phyloP scores from a whole-genome alignment of 2,888 invertebrate genomes.

The Heteropelma amictum region DNA sequence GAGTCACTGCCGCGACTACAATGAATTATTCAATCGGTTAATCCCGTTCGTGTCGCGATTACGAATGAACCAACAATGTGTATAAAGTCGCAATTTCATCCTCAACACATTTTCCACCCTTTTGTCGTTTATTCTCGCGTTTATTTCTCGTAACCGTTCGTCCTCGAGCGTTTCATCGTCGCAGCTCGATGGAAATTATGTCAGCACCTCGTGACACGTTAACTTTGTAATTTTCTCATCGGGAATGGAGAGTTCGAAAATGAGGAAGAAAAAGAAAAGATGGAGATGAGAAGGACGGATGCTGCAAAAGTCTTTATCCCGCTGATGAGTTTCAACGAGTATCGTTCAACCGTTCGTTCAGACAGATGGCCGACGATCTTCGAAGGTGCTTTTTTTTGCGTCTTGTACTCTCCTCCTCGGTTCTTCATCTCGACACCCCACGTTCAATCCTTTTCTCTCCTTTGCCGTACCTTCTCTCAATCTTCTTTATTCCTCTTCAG shows the following conservation, averaged over 20 bases:
- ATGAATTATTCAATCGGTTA: conserved; percentile 76
- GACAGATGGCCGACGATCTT: conserved; percentile 21
- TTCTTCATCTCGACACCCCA: conserved; percentile 41
- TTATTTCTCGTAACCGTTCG: conserved; percentile 15
- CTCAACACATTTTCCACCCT: conserved; percentile 22
- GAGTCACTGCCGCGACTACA: conserved; percentile 67
- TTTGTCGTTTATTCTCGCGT: too few species aligned
- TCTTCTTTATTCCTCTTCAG: not conserved
- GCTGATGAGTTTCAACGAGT: conserved; percentile 54
- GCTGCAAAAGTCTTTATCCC: too few species aligned
- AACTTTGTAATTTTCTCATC: conserved; percentile 50
- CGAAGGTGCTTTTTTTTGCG: conserved; percentile 4
- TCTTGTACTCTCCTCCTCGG: conserved; percentile 10
- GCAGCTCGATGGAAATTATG: conserved; percentile 47
- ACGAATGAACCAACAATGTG: conserved; percentile 65
- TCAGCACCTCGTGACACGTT: conserved; percentile 51
- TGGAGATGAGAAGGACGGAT: conserved; percentile 9
- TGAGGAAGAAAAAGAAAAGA: not conserved
- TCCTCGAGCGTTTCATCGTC: not conserved
- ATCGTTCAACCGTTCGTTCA: conserved; percentile 52
- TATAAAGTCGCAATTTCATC: conserved; percentile 34
- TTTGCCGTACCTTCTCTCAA: conserved; percentile 2
- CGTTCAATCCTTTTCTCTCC: conserved; percentile 31
- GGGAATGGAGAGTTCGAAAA: conserved; percentile 10
- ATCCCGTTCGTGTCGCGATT: conserved; percentile 74